phyloP scores from a whole-genome alignment of 2,113 vertebrate species.

The Casuarius casuarius region DNA sequence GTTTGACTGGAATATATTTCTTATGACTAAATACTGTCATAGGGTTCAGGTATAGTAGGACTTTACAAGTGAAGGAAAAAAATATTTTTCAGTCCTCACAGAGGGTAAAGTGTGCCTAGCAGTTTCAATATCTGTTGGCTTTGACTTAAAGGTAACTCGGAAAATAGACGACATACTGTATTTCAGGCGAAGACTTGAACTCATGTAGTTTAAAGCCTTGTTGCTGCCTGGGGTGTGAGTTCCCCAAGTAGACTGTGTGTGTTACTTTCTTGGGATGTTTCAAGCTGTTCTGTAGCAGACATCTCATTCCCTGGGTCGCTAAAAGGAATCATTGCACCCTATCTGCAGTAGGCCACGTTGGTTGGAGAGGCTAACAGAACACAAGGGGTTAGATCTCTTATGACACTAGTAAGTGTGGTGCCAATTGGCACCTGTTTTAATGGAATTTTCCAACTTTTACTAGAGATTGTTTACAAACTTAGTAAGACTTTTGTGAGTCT shows the following conservation, averaged over 20 bases:
- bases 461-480: no score
- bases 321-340: rapidly evolving
- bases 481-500: no score
- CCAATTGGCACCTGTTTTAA: rapidly evolving
- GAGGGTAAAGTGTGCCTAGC: neutral
- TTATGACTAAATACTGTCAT: neutral
- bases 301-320: rapidly evolving
- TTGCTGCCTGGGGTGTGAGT: neutral
- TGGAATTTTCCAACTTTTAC: neutral
- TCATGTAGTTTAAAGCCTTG: neutral
- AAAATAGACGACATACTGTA: rapidly evolving
- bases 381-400: rapidly evolving
- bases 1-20: neutral
- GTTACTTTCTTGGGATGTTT: rapidly evolving
- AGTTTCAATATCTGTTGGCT: neutral
- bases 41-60: neutral
- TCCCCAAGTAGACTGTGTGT: rapidly evolving
- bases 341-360: neutral
- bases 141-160: neutral
- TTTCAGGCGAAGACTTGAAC: neutral
- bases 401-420: neutral
- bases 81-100: neutral
- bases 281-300: rapidly evolving
- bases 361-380: neutral
- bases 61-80: neutral